Evolutionary conservation across 2,888 invertebrate genomes (phyloP).

Genomic region (Ceraclea dissimilis): DNA sequence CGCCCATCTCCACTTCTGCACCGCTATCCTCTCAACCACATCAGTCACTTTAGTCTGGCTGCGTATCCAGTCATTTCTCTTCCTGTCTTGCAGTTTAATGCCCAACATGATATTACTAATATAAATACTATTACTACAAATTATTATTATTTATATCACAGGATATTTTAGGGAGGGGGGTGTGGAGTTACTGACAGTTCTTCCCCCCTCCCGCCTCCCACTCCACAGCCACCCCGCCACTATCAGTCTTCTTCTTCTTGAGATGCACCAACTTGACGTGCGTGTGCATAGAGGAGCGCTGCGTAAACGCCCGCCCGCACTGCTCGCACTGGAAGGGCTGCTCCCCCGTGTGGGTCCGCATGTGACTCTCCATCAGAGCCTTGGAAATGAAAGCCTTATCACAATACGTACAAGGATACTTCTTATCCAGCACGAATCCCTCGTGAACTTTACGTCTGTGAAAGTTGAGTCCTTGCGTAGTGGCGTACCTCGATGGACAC

Average conservation of each 20-base stretch:
- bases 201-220: no score
- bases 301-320: conserved; percentile 38
- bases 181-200: no score
- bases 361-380: conserved; percentile 21
- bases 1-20: no score
- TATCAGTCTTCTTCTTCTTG: conserved; percentile 27
- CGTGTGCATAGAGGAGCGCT: conserved; percentile 39
- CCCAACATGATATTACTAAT: no score
- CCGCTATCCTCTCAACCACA: no score
- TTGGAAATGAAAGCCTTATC: conserved; percentile 11
- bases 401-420: conserved; percentile 14
- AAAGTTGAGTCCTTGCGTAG: conserved; percentile 17
- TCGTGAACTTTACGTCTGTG: conserved; percentile 17
- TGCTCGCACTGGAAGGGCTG: conserved; percentile 36
- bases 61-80: no score
- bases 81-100: no score
- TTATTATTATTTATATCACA: no score
- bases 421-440: conserved; percentile 13
- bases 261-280: conserved; percentile 40
- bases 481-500: conserved; percentile 16
- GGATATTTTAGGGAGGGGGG: no score
- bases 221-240: neutral
- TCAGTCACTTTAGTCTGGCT: no score
- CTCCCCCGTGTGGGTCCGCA: conserved; percentile 40
- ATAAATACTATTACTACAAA: no score